These are phyloP conservation scores for Tonatia bakeri DNA, from an alignment of 2,113 vertebrate species.

Conservation along the genomic window DNA sequence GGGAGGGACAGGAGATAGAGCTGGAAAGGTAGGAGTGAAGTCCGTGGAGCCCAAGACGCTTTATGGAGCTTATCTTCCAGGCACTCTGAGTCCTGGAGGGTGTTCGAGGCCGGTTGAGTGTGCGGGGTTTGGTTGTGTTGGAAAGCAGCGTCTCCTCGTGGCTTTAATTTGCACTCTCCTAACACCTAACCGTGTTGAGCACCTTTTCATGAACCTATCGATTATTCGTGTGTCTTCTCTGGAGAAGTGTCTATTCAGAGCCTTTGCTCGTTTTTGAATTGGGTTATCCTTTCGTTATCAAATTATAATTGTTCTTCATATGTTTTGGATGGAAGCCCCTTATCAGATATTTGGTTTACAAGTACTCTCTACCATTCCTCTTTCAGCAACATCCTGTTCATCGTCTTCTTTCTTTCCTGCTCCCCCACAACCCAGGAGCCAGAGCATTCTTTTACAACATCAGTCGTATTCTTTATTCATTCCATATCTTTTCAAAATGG, in stretches of 20 bases:
- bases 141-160: neutral
- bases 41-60: rapidly evolving
- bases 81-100: neutral
- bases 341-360: neutral
- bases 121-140: rapidly evolving
- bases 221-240: neutral
- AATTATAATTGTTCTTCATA: neutral
- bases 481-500: neutral
- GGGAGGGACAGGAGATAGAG: neutral
- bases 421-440: neutral
- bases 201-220: neutral
- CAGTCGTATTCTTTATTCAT: neutral
- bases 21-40: neutral
- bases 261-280: neutral
- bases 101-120: neutral
- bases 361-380: neutral
- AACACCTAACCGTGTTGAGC: too few species aligned
- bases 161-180: neutral
- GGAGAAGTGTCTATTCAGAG: neutral
- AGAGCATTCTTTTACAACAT: neutral
- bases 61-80: neutral
- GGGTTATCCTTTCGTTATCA: neutral
- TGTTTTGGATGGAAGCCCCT: neutral
- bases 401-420: neutral
- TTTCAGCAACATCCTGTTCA: neutral